Percentiles rank a stretch among this genome's conserved stretches.
Conservation (phyloP, 2,797 vertebrate genomes). For the Acanthurus leucopareius region DNA sequence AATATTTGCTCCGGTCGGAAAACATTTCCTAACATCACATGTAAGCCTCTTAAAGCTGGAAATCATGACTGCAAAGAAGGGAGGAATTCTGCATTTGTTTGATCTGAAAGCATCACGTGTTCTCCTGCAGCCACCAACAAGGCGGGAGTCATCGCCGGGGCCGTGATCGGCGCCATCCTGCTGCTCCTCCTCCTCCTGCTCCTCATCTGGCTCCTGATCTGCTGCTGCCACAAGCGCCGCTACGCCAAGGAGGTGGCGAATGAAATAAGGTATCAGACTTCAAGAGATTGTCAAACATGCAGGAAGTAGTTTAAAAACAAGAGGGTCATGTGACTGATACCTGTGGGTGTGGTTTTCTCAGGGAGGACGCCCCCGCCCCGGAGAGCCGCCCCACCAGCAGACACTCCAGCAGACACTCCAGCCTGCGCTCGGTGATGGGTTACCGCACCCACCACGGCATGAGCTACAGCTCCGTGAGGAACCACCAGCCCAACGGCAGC, state of each 20-base stretch:
- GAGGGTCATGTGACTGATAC: not conserved
- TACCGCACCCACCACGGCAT: constrained; percentile 85
- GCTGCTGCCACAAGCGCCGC: constrained; percentile 88
- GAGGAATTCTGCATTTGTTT: constrained; percentile 13
- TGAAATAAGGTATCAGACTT: constrained; percentile 86
- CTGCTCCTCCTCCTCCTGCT: constrained; percentile 88
- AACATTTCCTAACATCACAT: not conserved
- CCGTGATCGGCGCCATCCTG: constrained; percentile 90
- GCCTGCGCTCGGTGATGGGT: constrained; percentile 85
- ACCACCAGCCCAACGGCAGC: constrained; percentile 28
- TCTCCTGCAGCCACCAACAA: constrained; percentile 81
- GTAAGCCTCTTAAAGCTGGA: not conserved
- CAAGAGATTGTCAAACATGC: not conserved
- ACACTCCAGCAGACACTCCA: constrained; percentile 79
- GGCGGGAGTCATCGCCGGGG: constrained; percentile 89
- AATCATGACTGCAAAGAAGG: constrained; percentile 1
- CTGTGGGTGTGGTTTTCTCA: constrained; percentile 48
- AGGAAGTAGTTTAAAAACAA: not conserved
- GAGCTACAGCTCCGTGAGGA: constrained; percentile 72
- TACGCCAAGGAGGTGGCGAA: constrained; percentile 88
- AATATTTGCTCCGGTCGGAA: constrained; percentile 19
- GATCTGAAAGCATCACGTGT: constrained; percentile 16
- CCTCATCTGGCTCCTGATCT: constrained; percentile 90
- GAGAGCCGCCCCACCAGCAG: constrained; percentile 83
- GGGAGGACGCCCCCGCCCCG: constrained; percentile 84